Base-by-base conservation (phyloP, 1,140 invertebrate species). In the Oedothorax gibbosus region DNA sequence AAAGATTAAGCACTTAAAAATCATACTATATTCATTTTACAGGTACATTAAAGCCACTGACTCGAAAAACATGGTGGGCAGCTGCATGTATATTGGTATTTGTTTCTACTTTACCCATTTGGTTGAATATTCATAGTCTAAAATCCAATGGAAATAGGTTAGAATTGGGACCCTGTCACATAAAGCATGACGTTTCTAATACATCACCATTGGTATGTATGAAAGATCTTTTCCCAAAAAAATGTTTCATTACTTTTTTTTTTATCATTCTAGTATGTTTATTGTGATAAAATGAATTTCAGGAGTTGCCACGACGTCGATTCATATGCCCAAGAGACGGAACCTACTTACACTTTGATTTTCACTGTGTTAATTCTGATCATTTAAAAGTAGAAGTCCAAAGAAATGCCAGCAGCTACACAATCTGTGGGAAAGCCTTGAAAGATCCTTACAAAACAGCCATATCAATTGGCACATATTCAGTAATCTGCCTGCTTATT, bases 151-250 rank as follows among this genome's bases (percentile, higher is more conserved):
- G 83, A 18, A 49, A 49, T n/a, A 68, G 65, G 21, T 50, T 78
- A 18, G 83, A 85, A 54, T 18, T 85, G 10, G 83, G 83, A 11
- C 83, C 73, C 6, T 85, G 83, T 21, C 6, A 71, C 21, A 12
- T 71, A 7, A 77, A n/a, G 12, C 83, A 85, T 53, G 56, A 49
- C 12, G 72, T 85, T 2, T 60, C 75, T 0, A 85, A 85, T 53
- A 71, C 75, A 20, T 69, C 64, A 35, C 83, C 83, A 20, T 35
- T 85, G 54, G 83, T 85, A 71, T 60, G 75, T 78, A 78, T 21
- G 18, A 60, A n/a, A 35, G 60, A 35, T 57, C 60, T 15, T n/a
- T 62, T 62, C 1, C 3, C 1, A 35, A 62, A 62, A 62, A 62
- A 62, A 62, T 3, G 12, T 5, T 35, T 1, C 1, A 35, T 12